phyloP scores from a whole-genome alignment of 1,140 invertebrate species.

The Nebria ingens region DNA sequence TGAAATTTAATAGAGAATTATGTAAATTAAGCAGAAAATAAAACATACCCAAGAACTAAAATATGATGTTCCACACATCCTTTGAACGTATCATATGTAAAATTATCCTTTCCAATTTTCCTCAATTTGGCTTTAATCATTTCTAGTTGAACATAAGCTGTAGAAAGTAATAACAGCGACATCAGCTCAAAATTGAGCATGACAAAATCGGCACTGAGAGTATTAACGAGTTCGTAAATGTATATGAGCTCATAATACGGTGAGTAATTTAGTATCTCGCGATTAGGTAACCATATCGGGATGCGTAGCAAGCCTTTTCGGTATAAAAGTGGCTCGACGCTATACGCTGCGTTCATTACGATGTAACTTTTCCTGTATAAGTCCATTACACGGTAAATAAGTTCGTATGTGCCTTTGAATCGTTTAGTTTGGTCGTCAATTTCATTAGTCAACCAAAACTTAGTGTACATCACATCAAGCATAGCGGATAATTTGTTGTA shows the following conservation, averaged over 20 bases:
- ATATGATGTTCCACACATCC: background rate
- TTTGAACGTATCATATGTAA: background rate
- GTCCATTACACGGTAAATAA: background rate
- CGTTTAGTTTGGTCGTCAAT: background rate
- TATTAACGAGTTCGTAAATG: background rate
- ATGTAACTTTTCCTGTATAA: background rate
- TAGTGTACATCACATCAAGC: background rate
- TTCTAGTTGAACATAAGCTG: background rate
- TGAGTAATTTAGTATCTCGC: background rate
- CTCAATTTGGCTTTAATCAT: conserved; percentile 1
- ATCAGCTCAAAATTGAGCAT: background rate
- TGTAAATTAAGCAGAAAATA: too few species aligned
- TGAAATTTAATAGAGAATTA: too few species aligned
- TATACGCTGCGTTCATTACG: background rate
- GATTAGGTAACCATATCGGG: background rate
- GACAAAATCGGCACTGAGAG: background rate
- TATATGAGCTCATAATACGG: background rate
- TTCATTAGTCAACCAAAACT: background rate
- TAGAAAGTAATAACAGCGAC: background rate
- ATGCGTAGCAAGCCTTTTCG: background rate
- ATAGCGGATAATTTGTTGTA: background rate
- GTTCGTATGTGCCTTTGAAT: background rate
- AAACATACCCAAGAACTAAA: background rate
- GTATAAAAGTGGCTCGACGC: background rate
- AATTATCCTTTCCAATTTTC: background rate